Evolutionary conservation across 35 echinoderm and acorn worm species (phyloP).

Genomic region (Chiridota heheva): DNA sequence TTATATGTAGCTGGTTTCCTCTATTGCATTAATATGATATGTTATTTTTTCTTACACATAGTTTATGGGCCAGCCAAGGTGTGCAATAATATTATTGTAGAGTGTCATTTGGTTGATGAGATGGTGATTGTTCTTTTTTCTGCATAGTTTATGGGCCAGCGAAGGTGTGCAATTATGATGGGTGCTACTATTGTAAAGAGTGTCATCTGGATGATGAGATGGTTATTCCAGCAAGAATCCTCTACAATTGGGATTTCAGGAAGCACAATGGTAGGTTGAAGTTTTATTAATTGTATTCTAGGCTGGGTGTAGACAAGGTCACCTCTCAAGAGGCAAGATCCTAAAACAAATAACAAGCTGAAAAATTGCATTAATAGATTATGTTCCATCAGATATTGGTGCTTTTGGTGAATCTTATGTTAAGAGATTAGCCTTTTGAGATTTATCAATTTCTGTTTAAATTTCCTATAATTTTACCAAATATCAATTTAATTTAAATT

Average conservation of each 20-base stretch:
- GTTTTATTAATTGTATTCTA: too few species aligned
- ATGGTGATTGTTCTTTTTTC: neutral
- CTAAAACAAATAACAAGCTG: too few species aligned
- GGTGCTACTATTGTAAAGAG: constrained; percentile 92
- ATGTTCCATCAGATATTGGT: too few species aligned
- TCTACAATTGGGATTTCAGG: constrained; percentile 98
- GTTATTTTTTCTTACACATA: constrained; percentile 5
- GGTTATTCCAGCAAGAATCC: constrained; percentile 85
- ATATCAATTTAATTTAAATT: too few species aligned
- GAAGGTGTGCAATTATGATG: constrained; percentile 93
- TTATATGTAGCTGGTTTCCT: neutral
- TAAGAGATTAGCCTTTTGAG: too few species aligned
- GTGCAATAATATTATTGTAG: constrained; percentile 87
- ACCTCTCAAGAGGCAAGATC: neutral
- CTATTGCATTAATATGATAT: neutral
- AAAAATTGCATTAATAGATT: too few species aligned
- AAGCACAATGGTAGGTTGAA: constrained; percentile 78
- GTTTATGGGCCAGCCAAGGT: constrained; percentile 95
- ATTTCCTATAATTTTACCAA: too few species aligned
- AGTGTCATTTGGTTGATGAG: constrained; percentile 90
- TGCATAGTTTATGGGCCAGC: constrained; percentile 85
- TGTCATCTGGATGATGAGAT: constrained; percentile 91
- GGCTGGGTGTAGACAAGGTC: neutral
- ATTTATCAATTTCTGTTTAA: too few species aligned
- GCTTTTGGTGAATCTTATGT: too few species aligned